phyloP scores from a whole-genome alignment of 2,888 invertebrate genomes.

The Rotaria macrura region DNA sequence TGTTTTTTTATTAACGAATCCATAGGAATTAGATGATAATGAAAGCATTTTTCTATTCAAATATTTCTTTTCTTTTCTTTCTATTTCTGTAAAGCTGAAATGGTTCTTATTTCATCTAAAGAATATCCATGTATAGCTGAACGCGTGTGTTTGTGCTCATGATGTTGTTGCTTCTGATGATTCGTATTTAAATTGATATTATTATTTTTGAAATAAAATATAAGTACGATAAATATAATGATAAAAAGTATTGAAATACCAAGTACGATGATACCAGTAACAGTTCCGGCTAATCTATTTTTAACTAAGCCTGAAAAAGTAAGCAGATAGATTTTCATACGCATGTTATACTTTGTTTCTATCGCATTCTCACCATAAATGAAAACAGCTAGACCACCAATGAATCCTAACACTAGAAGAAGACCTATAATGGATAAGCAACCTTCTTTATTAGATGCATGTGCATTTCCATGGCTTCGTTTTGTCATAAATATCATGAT shows the following conservation, averaged over 20 bases:
- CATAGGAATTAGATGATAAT: neutral
- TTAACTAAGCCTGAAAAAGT: neutral
- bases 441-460: neutral
- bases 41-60: neutral
- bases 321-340: neutral
- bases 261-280: neutral
- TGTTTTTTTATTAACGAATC: neutral
- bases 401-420: neutral
- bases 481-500: neutral
- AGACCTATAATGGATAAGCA: neutral
- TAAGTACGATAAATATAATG: neutral
- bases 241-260: neutral
- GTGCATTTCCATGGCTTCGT: neutral
- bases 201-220: neutral
- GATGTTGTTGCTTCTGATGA: neutral
- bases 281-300: neutral
- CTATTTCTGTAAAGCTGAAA: neutral
- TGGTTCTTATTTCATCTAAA: neutral
- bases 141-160: neutral
- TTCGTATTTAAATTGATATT: no score
- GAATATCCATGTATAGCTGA: neutral
- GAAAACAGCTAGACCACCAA: neutral
- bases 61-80: no score
- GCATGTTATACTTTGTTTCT: no score
- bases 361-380: neutral